Evolutionary conservation across 1,140 invertebrate species (phyloP).

Genomic region (Drosophila micromelanica): DNA sequence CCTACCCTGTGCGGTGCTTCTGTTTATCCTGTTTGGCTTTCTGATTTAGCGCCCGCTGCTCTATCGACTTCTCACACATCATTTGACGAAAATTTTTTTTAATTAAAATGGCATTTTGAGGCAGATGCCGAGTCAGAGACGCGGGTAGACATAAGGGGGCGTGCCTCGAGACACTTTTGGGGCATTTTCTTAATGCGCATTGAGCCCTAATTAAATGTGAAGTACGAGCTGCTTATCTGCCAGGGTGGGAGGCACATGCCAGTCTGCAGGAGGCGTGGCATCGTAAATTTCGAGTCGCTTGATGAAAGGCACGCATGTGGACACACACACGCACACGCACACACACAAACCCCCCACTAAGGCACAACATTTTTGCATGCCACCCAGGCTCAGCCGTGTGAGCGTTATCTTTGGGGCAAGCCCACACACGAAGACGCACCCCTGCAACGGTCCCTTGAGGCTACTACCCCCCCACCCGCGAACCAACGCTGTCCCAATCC

Average conservation of each 20-base stretch:
- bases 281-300: constrained; percentile 59
- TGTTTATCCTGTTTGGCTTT: constrained; percentile 69
- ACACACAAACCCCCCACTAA: constrained; percentile 11
- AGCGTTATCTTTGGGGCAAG: constrained; percentile 67
- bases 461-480: not conserved
- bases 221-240: constrained; percentile 60
- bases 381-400: constrained; percentile 19
- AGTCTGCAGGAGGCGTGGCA: constrained; percentile 27
- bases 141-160: constrained; percentile 43
- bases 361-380: constrained; percentile 68
- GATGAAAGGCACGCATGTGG: constrained; percentile 41
- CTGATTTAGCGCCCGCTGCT: constrained; percentile 67
- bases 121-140: constrained; percentile 17
- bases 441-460: constrained; percentile 44
- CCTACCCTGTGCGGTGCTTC: not conserved
- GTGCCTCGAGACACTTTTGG: constrained; percentile 64
- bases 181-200: constrained; percentile 71
- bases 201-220: constrained; percentile 75
- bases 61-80: constrained; percentile 82
- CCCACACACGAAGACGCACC: constrained; percentile 60
- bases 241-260: constrained; percentile 8
- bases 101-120: constrained; percentile 79
- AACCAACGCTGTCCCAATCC: constrained; percentile 13
- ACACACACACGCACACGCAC: constrained; percentile 4
- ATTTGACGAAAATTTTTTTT: constrained; percentile 64